A percentile compares a stretch with the other conserved stretches of the same genome.
Evolutionary conservation across 1,140 invertebrate genomes (phyloP).

Genomic region (Drosophila grimshawi): DNA sequence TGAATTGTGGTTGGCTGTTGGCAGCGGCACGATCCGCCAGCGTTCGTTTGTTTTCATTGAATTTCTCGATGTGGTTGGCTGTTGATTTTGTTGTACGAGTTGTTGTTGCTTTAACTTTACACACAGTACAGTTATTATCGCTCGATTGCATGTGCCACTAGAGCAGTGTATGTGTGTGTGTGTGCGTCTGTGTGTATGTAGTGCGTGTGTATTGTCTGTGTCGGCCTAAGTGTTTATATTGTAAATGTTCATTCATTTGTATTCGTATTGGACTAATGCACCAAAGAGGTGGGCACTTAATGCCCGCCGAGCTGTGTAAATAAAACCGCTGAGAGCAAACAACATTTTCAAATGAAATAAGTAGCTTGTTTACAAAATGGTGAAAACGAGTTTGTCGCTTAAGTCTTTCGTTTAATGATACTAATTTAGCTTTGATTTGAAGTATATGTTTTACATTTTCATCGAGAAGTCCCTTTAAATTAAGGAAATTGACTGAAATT

Average conservation of each 20-base stretch:
- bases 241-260: conserved; percentile 79
- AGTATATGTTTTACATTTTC: conserved; percentile 7
- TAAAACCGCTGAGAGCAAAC: conserved; percentile 51
- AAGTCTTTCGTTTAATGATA: conserved; percentile 61
- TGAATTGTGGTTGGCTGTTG: conserved; percentile 75
- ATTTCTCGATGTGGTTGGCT: conserved; percentile 77
- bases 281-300: conserved; percentile 77
- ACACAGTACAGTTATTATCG: conserved; percentile 76
- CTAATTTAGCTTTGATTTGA: conserved; percentile 7
- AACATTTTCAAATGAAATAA: conserved; percentile 58
- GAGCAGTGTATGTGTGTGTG: conserved; percentile 37
- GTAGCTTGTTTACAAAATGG: conserved; percentile 70
- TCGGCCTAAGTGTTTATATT: conserved; percentile 54
- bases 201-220: conserved; percentile 14
- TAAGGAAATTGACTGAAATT: too few species aligned
- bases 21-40: conserved; percentile 59
- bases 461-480: background rate
- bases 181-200: conserved; percentile 6
- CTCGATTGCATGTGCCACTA: conserved; percentile 37
- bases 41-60: conserved; percentile 80
- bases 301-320: conserved; percentile 72
- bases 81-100: conserved; percentile 50
- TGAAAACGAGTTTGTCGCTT: conserved; percentile 72
- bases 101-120: conserved; percentile 55
- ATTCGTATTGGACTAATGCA: conserved; percentile 75